Percentiles rank a stretch among this genome's conserved stretches.
Conservation (phyloP, 2,888 invertebrate species). For the Brassicogethes aeneus region DNA sequence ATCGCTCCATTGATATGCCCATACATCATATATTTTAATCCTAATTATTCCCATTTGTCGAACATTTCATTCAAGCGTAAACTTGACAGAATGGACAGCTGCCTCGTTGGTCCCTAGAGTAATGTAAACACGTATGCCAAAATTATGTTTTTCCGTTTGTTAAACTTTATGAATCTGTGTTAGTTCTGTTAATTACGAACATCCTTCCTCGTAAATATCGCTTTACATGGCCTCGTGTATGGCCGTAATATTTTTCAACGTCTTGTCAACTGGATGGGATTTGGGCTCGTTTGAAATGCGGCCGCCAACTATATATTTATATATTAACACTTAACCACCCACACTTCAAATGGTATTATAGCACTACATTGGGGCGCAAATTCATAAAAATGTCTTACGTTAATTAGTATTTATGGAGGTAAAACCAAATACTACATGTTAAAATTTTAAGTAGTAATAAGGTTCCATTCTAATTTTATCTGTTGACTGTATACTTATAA, state of each 20-base stretch:
- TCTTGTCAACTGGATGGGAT: neutral
- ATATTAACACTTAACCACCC: too few relatives aligned
- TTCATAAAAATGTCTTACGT: too few relatives aligned
- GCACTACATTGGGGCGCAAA: too few relatives aligned
- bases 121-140: constrained; percentile 7
- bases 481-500: neutral
- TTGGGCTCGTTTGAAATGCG: neutral
- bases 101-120: constrained; percentile 2
- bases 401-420: too few relatives aligned
- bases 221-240: neutral
- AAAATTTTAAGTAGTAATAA: too few relatives aligned
- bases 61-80: constrained; percentile 11
- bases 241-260: neutral
- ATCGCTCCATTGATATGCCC: neutral
- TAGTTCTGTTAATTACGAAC: constrained; percentile 1
- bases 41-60: constrained; percentile 14
- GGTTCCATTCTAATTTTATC: neutral
- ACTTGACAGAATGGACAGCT: constrained; percentile 11
- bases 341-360: too few relatives aligned
- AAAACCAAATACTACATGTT: too few relatives aligned
- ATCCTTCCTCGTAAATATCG: neutral
- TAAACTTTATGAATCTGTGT: constrained; percentile 4
- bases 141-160: constrained; percentile 8
- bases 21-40: constrained; percentile 11
- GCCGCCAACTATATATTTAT: neutral